These are phyloP conservation scores for Dryas iulia DNA, from an alignment of 1,140 invertebrate species.

Conservation along the genomic window DNA sequence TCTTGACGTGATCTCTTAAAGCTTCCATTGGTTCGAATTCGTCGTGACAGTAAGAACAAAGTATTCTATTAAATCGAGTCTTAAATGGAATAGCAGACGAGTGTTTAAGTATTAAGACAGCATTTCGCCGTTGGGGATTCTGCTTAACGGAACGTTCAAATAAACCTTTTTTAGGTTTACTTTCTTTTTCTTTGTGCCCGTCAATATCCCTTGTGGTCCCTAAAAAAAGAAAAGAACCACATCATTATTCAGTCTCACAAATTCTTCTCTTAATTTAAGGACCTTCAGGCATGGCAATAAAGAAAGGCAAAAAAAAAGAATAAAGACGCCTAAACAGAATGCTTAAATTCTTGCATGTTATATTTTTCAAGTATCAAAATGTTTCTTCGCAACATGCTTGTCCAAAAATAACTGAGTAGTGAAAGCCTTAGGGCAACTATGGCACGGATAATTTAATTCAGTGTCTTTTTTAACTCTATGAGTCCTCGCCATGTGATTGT, in stretches of 20 bases:
- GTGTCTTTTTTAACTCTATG: constrained; percentile 64
- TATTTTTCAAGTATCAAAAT: constrained; percentile 43
- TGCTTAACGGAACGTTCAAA: constrained; percentile 72
- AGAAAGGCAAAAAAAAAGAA: background rate
- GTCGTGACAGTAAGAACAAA: constrained; percentile 70
- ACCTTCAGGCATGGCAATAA: background rate
- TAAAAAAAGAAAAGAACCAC: constrained; percentile 75
- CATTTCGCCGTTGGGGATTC: constrained; percentile 70
- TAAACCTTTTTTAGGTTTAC: constrained; percentile 70
- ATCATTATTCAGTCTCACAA: constrained; percentile 60
- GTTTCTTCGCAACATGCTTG: constrained; percentile 70
- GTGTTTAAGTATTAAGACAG: constrained; percentile 63
- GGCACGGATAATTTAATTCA: constrained; percentile 61
- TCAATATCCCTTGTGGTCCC: constrained; percentile 63
- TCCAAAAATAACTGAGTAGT: constrained; percentile 69
- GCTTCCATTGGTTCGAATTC: constrained; percentile 63
- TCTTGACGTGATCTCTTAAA: constrained; percentile 59
- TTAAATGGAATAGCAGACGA: constrained; percentile 71
- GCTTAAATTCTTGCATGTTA: background rate
- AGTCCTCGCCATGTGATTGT: constrained; percentile 68
- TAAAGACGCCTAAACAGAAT: background rate
- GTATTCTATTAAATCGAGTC: constrained; percentile 69
- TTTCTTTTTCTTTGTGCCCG: constrained; percentile 61
- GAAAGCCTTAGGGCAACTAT: constrained; percentile 63
- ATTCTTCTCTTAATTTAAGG: constrained; percentile 15